These are phyloP conservation scores for Stictocephala bisonia DNA, from an alignment of 2,888 invertebrate genomes.

Conservation along the genomic window DNA sequence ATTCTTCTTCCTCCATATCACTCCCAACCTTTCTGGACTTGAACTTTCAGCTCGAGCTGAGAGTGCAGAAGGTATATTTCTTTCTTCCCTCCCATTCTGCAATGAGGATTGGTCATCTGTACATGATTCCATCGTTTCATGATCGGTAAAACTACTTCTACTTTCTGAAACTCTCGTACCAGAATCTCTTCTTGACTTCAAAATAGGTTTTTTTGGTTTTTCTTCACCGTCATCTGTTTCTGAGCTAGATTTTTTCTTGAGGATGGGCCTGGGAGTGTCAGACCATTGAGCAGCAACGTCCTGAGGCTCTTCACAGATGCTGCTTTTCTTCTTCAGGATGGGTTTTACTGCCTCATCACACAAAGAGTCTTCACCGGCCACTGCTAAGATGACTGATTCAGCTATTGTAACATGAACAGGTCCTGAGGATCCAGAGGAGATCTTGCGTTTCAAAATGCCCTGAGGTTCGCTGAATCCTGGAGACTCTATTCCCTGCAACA, in stretches of 20 bases:
- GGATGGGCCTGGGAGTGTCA: conserved; percentile 72
- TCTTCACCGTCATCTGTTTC: conserved; percentile 68
- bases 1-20: not conserved
- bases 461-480: conserved; percentile 70
- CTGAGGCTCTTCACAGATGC: conserved; percentile 74
- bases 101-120: too few species aligned
- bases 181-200: conserved; percentile 79
- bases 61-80: not conserved
- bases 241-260: conserved; percentile 82
- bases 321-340: conserved; percentile 85
- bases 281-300: not conserved
- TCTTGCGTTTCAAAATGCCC: conserved; percentile 82
- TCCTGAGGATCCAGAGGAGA: conserved; percentile 62
- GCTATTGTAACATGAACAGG: conserved; percentile 75
- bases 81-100: not conserved
- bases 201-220: conserved; percentile 80
- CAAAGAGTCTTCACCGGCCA: conserved; percentile 41
- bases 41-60: conserved; percentile 17
- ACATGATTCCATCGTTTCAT: conserved; percentile 16
- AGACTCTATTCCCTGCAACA: conserved; percentile 26
- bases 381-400: conserved; percentile 73
- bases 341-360: conserved; percentile 72
- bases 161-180: conserved; percentile 35
- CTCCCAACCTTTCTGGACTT: conserved; percentile 10
- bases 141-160: conserved; percentile 37